Percentiles rank a stretch among this genome's conserved stretches.
Conservation (phyloP, 2,113 vertebrate genomes). For the Apteryx owenii region DNA sequence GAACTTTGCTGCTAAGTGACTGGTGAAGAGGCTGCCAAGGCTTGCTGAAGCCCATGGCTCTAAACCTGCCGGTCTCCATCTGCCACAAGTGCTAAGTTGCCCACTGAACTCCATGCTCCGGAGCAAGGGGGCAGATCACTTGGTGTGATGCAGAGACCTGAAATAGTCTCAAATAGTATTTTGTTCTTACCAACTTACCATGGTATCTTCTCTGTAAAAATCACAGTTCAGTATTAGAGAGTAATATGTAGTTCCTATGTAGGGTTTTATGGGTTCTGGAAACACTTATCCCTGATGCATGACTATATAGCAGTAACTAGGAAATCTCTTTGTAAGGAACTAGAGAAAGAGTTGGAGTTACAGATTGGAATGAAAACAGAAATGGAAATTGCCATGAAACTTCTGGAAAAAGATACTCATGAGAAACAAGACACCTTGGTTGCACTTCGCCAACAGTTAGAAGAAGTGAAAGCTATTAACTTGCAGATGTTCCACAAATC, state of each 20-base stretch:
- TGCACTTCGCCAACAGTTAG: constrained; percentile 91
- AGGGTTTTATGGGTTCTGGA: not conserved
- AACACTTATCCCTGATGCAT: not conserved
- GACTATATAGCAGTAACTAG: not conserved
- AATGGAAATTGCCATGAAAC: constrained; percentile 98
- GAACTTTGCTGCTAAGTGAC: not conserved
- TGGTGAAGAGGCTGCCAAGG: not conserved
- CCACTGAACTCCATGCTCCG: not conserved
- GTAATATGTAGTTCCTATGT: not conserved
- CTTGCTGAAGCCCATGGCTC: not conserved
- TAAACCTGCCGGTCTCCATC: not conserved
- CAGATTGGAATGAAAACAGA: constrained; percentile 95
- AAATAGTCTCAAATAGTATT: not conserved
- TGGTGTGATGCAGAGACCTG: not conserved
- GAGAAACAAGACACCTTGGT: constrained; percentile 95
- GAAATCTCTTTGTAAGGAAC: constrained; percentile 81
- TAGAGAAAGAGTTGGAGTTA: constrained; percentile 93
- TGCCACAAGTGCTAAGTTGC: not conserved
- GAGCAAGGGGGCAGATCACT: not conserved
- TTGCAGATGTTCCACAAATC: constrained; percentile 97
- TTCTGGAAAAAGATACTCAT: constrained; percentile 96
- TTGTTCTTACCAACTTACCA: not conserved
- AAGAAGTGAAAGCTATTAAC: constrained; percentile 96
- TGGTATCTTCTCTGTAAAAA: not conserved
- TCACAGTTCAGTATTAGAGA: not conserved